Conservation (phyloP, 1,140 invertebrate genomes). For the Trinorchestia longiramus region DNA sequence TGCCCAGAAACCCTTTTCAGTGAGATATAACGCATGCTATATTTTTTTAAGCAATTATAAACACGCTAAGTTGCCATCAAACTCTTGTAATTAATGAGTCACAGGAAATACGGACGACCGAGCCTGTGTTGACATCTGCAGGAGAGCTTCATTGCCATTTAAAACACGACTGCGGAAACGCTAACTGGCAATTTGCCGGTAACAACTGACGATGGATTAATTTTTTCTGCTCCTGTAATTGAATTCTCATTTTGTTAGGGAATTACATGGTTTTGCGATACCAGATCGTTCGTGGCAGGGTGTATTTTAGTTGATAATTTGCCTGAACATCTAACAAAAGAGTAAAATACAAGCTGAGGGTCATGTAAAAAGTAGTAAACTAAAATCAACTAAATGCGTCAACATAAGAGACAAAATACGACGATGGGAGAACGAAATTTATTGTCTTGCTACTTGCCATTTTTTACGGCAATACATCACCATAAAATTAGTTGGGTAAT, state of each 20-base stretch:
- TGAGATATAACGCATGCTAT: background rate
- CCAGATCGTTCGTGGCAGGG: background rate
- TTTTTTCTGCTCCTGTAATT: conserved; percentile 13
- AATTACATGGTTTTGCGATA: background rate
- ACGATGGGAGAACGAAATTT: too few relatives aligned
- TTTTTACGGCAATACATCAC: too few relatives aligned
- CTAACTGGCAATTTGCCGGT: conserved; percentile 2
- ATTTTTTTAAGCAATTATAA: background rate
- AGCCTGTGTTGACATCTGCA: background rate
- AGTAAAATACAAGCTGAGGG: background rate
- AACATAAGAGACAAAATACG: too few relatives aligned
- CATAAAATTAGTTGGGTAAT: too few relatives aligned
- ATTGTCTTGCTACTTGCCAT: too few relatives aligned
- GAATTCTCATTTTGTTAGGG: background rate
- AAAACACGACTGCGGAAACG: conserved; percentile 1
- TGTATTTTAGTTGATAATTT: background rate
- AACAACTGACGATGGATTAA: conserved; percentile 5
- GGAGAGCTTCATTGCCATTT: conserved; percentile 12
- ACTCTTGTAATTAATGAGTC: background rate
- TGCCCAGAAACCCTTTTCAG: background rate
- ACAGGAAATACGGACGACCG: background rate
- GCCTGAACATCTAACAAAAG: background rate
- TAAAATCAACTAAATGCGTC: background rate
- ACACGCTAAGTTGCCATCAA: background rate
- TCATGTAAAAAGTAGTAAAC: background rate